These are phyloP conservation scores for Leuciscus idus DNA, from an alignment of 2,113 vertebrate species.

Conservation along the genomic window DNA sequence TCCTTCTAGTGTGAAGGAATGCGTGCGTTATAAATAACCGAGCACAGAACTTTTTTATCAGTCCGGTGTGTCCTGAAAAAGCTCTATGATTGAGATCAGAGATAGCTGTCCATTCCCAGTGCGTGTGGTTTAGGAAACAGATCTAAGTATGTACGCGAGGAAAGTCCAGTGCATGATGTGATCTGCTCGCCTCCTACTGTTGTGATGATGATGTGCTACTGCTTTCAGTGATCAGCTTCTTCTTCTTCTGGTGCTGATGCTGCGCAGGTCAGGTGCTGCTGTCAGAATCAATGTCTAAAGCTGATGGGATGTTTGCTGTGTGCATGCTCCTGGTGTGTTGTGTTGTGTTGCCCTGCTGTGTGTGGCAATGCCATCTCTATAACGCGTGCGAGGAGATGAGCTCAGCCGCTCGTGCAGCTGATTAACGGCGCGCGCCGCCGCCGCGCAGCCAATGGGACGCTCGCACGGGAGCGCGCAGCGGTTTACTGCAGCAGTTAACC, in stretches of 20 bases:
- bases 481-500: slow-evolving; percentile 63
- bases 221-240: slow-evolving; percentile 43
- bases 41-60: slow-evolving; percentile 14
- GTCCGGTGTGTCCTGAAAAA: slow-evolving; percentile 8
- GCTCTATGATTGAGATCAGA: slow-evolving; percentile 2
- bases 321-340: slow-evolving; percentile 56
- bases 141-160: slow-evolving; percentile 39
- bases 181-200: slow-evolving; percentile 50
- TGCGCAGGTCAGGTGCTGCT: slow-evolving; percentile 46
- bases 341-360: slow-evolving; percentile 55
- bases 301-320: slow-evolving; percentile 60
- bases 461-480: slow-evolving; percentile 61
- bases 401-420: slow-evolving; percentile 61
- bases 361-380: slow-evolving; percentile 62
- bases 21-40: not conserved
- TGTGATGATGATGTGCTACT: slow-evolving; percentile 48
- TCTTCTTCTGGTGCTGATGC: slow-evolving; percentile 44
- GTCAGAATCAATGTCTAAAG: slow-evolving; percentile 53
- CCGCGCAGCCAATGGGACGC: slow-evolving; percentile 61
- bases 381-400: slow-evolving; percentile 63
- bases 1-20: slow-evolving; percentile 19
- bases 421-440: slow-evolving; percentile 64
- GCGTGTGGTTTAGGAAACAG: slow-evolving; percentile 18
- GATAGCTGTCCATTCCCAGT: slow-evolving; percentile 32
- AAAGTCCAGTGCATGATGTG: slow-evolving; percentile 58